Percentiles rank a stretch among this genome's conserved stretches.
Conservation (phyloP, 2,113 vertebrate species). For the Sapajus apella region DNA sequence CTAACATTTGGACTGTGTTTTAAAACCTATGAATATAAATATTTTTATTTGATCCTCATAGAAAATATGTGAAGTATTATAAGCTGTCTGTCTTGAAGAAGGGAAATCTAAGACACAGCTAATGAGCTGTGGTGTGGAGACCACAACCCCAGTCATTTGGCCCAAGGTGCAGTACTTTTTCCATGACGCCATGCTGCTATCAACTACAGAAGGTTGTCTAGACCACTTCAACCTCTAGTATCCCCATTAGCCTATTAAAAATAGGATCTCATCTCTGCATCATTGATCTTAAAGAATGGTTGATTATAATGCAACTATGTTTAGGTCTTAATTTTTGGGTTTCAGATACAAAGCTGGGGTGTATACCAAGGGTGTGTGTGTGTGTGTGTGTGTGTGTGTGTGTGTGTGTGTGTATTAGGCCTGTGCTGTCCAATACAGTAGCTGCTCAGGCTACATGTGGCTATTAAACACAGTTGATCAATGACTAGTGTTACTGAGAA, state of each 20-base stretch:
- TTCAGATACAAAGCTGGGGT: not conserved
- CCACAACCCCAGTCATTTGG: not conserved
- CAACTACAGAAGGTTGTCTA: not conserved
- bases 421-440: not conserved
- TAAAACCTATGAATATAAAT: slow-evolving; percentile 67
- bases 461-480: not conserved
- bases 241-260: not conserved
- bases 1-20: slow-evolving; percentile 64
- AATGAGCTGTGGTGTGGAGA: not conserved
- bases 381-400: no score
- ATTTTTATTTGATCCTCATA: slow-evolving; percentile 62
- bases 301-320: not conserved
- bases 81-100: not conserved
- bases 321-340: not conserved
- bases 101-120: not conserved
- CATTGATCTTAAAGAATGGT: not conserved
- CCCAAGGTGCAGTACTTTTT: rapidly evolving
- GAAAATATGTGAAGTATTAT: slow-evolving; percentile 44
- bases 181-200: rapidly evolving
- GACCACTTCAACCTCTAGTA: not conserved
- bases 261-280: not conserved
- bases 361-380: no score
- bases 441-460: not conserved
- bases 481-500: not conserved
- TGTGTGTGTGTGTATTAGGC: no score